Conservation (phyloP, 2,113 vertebrate species). For the Acrocephalus arundinaceus region DNA sequence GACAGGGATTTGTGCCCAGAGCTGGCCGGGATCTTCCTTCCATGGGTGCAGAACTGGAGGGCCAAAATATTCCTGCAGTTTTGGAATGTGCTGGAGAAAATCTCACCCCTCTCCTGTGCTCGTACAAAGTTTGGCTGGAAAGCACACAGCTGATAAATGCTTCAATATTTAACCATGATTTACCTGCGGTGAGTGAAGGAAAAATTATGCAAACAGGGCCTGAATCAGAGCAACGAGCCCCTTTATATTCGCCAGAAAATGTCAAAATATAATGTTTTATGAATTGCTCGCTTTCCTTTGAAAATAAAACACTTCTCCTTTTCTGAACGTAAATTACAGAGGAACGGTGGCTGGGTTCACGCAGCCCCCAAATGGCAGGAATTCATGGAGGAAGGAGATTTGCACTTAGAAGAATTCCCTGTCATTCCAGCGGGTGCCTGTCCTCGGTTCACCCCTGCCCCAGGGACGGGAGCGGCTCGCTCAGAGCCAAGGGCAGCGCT, state of each 20-base stretch:
- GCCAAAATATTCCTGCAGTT: neutral
- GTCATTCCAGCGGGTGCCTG: too few species aligned
- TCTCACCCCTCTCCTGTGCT: neutral
- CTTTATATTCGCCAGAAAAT: slow-evolving; percentile 57
- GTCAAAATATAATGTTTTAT: slow-evolving; percentile 61
- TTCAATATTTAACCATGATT: slow-evolving; percentile 72
- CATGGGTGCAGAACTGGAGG: neutral
- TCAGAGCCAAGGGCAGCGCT: neutral
- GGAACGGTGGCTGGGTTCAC: slow-evolving; percentile 1
- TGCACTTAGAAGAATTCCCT: neutral
- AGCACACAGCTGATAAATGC: slow-evolving; percentile 69
- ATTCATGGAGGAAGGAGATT: neutral
- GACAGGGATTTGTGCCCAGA: neutral
- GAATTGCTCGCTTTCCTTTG: slow-evolving; percentile 56
- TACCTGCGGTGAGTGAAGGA: slow-evolving; percentile 65
- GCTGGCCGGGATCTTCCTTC: neutral
- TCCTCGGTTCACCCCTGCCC: neutral
- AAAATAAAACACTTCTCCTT: slow-evolving; percentile 59
- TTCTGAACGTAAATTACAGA: slow-evolving; percentile 37
- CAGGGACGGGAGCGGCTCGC: neutral
- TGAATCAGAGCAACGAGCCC: slow-evolving; percentile 59
- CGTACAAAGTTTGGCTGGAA: slow-evolving; percentile 48
- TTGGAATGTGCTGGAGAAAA: neutral
- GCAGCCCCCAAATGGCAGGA: neutral
- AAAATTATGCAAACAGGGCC: slow-evolving; percentile 70